Evolutionary conservation across 1,140 invertebrate species (phyloP).

Genomic region (Zaprionus capensis): DNA sequence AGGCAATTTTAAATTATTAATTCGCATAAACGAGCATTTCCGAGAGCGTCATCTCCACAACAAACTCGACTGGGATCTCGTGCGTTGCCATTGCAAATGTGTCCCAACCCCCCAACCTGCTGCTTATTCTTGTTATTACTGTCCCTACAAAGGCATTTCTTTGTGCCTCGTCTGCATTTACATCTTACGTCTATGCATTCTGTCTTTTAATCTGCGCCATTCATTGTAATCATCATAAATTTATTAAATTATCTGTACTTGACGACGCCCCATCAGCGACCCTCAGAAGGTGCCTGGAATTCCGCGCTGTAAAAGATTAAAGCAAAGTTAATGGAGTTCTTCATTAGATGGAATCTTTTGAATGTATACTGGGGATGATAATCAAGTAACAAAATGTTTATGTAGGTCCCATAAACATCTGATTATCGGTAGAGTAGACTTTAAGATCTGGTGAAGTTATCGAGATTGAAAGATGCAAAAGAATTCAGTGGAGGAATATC

Average conservation of each 20-base stretch:
- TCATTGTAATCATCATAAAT: constrained; percentile 67
- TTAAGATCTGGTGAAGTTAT: background rate
- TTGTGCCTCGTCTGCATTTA: background rate
- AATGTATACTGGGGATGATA: background rate
- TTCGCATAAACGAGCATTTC: constrained; percentile 68
- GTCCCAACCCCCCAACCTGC: background rate
- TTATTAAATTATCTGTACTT: constrained; percentile 73
- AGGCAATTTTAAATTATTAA: constrained; percentile 63
- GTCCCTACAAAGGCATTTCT: background rate
- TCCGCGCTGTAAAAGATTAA: background rate
- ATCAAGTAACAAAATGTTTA: background rate
- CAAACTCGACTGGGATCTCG: constrained; percentile 9
- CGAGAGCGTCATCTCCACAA: constrained; percentile 25
- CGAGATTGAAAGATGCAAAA: background rate
- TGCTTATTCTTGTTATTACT: background rate
- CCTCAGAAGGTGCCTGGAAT: background rate
- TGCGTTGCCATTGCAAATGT: constrained; percentile 59
- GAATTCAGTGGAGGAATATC: background rate
- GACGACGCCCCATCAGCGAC: constrained; percentile 33
- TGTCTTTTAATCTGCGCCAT: constrained; percentile 50
- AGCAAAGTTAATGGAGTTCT: constrained; percentile 20
- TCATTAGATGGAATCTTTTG: constrained; percentile 9
- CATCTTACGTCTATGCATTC: constrained; percentile 20
- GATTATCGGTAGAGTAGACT: background rate
- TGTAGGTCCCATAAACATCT: too few relatives aligned